Percentiles rank a stretch among this genome's conserved stretches.
These are phyloP conservation scores for Galendromus occidentalis DNA, from an alignment of 1,140 invertebrate genomes.

Conservation along the genomic window DNA sequence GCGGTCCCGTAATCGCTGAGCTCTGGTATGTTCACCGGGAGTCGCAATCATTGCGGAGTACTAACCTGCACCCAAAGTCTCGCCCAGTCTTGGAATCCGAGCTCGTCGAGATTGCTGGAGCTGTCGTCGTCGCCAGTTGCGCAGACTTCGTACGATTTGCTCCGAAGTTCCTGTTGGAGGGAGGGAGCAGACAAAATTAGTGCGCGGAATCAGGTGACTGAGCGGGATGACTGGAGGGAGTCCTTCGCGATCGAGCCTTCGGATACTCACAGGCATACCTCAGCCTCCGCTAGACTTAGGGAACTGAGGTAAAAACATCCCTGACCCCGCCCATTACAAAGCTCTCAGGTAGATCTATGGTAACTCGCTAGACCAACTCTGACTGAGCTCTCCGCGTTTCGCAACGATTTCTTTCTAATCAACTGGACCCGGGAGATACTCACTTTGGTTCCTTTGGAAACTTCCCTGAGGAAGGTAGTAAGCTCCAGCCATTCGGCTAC, in stretches of 20 bases:
- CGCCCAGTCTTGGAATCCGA: constrained; percentile 68
- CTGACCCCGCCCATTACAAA: background rate
- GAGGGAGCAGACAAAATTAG: too few relatives aligned
- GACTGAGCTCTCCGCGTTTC: too few relatives aligned
- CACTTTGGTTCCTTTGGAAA: constrained; percentile 35
- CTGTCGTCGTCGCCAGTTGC: background rate
- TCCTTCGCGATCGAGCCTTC: too few relatives aligned
- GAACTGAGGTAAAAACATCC: too few relatives aligned
- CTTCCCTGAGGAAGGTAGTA: constrained; percentile 63
- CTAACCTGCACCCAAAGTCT: constrained; percentile 68
- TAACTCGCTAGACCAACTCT: background rate
- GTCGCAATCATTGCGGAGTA: background rate
- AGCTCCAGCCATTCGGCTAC: constrained; percentile 74
- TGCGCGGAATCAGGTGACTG: too few relatives aligned
- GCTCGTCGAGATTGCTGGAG: constrained; percentile 40
- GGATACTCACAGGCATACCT: too few relatives aligned
- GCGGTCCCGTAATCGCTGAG: too few relatives aligned
- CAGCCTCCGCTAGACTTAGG: too few relatives aligned
- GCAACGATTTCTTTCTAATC: too few relatives aligned
- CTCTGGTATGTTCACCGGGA: too few relatives aligned
- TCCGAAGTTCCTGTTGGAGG: constrained; percentile 5
- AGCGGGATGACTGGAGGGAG: too few relatives aligned
- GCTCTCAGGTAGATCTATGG: background rate
- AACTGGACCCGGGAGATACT: too few relatives aligned
- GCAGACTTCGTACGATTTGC: constrained; percentile 9